These are phyloP conservation scores for Eunapius fragilis DNA, from an alignment of 37 sponge, comb jelly and placozoan species.

Conservation along the genomic window DNA sequence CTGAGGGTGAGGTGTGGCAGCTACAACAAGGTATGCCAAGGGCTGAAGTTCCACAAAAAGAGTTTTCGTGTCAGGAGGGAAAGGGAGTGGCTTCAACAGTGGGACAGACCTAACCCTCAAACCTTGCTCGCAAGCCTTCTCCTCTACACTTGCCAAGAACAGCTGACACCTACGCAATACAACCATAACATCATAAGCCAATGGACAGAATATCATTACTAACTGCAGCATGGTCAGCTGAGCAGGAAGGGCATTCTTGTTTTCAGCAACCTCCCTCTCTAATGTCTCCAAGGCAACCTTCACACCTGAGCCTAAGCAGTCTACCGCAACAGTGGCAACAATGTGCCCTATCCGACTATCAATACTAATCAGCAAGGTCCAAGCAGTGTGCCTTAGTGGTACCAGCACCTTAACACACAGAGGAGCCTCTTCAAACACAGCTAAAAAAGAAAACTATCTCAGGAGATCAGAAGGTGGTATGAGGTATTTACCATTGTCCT, in stretches of 20 bases:
- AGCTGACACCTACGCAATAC: conserved; percentile 36
- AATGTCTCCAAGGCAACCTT: conserved; percentile 36
- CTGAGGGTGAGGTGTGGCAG: background rate
- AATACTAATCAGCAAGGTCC: conserved; percentile 38
- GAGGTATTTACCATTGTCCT: conserved; percentile 24
- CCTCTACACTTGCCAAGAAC: conserved; percentile 26
- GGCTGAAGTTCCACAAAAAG: conserved; percentile 38
- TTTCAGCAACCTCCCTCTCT: conserved; percentile 29
- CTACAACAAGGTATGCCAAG: conserved; percentile 24
- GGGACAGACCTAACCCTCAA: conserved; percentile 28
- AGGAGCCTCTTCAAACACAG: conserved; percentile 13
- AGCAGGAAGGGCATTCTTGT: conserved; percentile 4
- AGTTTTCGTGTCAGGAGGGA: background rate
- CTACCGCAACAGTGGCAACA: conserved; percentile 39
- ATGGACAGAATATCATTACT: background rate
- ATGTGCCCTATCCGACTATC: conserved; percentile 64
- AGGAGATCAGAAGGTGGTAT: no score
- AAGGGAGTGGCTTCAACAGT: conserved; percentile 46
- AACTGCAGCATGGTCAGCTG: conserved; percentile 53
- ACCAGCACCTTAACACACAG: conserved; percentile 19
- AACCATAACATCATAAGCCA: background rate
- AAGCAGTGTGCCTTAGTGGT: conserved; percentile 23
- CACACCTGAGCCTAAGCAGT: conserved; percentile 15
- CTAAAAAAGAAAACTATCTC: conserved; percentile 4
- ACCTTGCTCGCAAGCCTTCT: conserved; percentile 30